Evolutionary conservation across 2,113 vertebrate genomes (phyloP).

Genomic region (Henicopernis longicauda): DNA sequence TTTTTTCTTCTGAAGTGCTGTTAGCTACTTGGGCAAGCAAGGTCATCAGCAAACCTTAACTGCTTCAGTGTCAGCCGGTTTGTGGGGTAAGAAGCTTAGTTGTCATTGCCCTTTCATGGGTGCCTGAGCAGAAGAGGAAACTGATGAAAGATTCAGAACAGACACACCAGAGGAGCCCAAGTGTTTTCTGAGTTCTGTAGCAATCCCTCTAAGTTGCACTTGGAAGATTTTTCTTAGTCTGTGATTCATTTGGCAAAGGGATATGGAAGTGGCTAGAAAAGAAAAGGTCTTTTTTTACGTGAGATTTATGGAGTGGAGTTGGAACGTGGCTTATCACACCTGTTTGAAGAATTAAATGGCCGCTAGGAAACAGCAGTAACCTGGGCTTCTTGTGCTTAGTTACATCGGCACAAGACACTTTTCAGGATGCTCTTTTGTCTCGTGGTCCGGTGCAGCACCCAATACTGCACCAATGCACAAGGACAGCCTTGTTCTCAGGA

Average conservation of each 20-base stretch:
- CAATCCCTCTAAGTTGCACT: background rate
- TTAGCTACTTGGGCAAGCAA: background rate
- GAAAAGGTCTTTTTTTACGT: background rate
- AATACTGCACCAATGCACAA: rapidly evolving
- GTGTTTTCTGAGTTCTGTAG: background rate
- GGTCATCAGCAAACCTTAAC: background rate
- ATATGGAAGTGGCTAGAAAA: background rate
- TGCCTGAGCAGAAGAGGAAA: background rate
- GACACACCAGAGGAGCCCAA: background rate
- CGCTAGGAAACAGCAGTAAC: background rate
- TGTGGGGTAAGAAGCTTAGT: background rate
- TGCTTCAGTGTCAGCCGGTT: background rate
- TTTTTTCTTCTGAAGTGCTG: background rate
- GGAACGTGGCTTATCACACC: background rate
- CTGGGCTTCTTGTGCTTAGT: background rate
- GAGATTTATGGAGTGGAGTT: background rate
- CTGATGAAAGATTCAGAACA: background rate
- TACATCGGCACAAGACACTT: rapidly evolving
- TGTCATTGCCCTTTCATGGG: background rate
- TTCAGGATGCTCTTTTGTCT: background rate
- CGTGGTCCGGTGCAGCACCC: background rate
- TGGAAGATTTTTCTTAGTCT: background rate
- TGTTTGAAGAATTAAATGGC: background rate
- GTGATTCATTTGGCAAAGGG: background rate
- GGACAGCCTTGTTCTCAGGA: background rate